Evolutionary conservation across 2,888 invertebrate species (phyloP), one percentile per base, ranked within the genome.

Genomic region (Drosophila tripunctata): DNA sequence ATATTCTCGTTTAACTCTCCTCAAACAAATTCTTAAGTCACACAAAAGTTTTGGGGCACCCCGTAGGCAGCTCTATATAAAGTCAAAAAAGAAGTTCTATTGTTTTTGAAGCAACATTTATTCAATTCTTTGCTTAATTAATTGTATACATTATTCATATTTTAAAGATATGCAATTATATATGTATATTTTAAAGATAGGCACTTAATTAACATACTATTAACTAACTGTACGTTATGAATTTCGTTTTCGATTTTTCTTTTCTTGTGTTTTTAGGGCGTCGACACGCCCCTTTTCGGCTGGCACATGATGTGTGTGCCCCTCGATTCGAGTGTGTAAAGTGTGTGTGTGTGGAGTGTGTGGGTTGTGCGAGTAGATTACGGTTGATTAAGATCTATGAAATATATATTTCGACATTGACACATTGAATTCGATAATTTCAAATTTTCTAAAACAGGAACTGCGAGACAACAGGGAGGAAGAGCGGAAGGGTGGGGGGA

Each of bases 381-480:
- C 55, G 64, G 51, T 22, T 71, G 52, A 73, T 74, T 87, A 77
- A 77, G 57, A 71, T 64, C 65, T 81, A 78, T 69, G 64, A 78
- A 75, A 66, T 78, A 87, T 78, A 87, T 66, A 66, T 85, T 87
- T 85, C 77, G 84, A 83, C 56, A 88, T 88, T 88, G 83, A 88
- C 88, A 83, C 83, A 84, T 77, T 72, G 88, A 83, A 83, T 88
- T 88, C 87, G 80, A 83, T 70, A 66, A 73, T 73, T 82, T 82
- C 45, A 67, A 65, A 60, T 63, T 73, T 73, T 64, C 67, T 41
- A 65, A 77, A 60, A 70, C 3, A 27, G 17, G 24, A 41, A 12
- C n/a, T n/a, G n/a, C n/a, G n/a, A n/a, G n/a, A n/a, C n/a, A n/a
- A n/a, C n/a, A 4, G 24, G 14, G 14, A 6, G 24, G 15, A 14